Evolutionary conservation across 2,888 invertebrate genomes (phyloP).

Genomic region (Schizaphis graminum): DNA sequence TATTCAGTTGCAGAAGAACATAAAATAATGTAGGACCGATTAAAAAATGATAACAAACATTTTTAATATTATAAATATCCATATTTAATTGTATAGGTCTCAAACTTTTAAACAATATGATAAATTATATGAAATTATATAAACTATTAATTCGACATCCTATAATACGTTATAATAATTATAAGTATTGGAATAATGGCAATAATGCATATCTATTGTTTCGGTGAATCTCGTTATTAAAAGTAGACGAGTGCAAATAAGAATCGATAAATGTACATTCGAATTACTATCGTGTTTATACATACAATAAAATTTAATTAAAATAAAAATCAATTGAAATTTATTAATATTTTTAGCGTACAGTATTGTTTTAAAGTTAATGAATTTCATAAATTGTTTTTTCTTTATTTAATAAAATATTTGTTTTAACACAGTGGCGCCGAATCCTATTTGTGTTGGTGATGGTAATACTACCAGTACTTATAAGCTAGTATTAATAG

Average conservation of each 20-base stretch:
- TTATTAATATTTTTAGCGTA: neutral
- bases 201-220: neutral
- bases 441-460: neutral
- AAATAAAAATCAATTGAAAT: neutral
- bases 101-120: too few relatives aligned
- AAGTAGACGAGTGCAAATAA: neutral
- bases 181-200: neutral
- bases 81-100: too few relatives aligned
- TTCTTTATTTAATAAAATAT: slow-evolving; percentile 45
- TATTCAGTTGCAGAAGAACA: too few relatives aligned
- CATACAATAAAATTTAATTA: neutral
- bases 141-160: too few relatives aligned
- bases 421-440: neutral
- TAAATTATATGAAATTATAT: too few relatives aligned
- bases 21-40: too few relatives aligned
- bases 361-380: neutral
- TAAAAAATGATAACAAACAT: too few relatives aligned
- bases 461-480: neutral
- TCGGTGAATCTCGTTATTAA: neutral
- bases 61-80: too few relatives aligned
- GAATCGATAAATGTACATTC: neutral
- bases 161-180: neutral
- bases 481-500: neutral
- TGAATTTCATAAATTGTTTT: slow-evolving; percentile 25
- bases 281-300: neutral